These are phyloP conservation scores for Bucco capensis DNA, from an alignment of 2,113 vertebrate species.

Conservation along the genomic window DNA sequence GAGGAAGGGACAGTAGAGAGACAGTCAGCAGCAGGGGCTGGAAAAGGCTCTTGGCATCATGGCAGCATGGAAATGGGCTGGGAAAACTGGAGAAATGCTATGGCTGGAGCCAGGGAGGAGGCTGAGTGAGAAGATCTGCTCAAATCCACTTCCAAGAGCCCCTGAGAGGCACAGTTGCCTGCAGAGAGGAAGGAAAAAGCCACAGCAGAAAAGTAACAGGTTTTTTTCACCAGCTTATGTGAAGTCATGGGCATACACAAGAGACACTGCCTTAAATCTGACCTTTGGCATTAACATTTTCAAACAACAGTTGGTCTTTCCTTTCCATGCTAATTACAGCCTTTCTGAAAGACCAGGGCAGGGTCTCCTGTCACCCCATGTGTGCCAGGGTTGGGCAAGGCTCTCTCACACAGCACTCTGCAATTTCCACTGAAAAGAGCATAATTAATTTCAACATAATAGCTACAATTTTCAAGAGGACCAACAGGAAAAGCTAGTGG, in stretches of 20 bases:
- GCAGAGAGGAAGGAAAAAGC: neutral
- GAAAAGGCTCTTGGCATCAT: neutral
- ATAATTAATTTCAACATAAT: conserved; percentile 44
- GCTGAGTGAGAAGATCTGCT: rapidly evolving
- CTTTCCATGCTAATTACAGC: neutral
- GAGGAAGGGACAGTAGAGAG: neutral
- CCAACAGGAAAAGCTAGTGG: neutral
- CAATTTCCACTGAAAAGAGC: neutral
- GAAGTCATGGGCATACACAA: neutral
- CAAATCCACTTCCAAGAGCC: neutral
- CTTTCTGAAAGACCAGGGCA: conserved; percentile 12
- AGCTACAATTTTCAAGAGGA: conserved; percentile 4
- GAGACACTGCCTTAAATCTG: neutral
- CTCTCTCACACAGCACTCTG: neutral
- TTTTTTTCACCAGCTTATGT: neutral
- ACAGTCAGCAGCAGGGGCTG: neutral
- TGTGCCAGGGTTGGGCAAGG: neutral
- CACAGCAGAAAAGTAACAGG: neutral
- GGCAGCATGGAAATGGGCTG: neutral
- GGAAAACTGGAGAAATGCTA: neutral
- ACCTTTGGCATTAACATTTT: conserved; percentile 33
- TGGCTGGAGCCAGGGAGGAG: neutral
- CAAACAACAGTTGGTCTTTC: conserved; percentile 17
- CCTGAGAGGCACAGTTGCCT: neutral
- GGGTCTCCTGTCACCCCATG: neutral